Evolutionary conservation across 2,888 invertebrate species (phyloP), one percentile per base, ranked within the genome.

Genomic region (Pterostichus madidus): DNA sequence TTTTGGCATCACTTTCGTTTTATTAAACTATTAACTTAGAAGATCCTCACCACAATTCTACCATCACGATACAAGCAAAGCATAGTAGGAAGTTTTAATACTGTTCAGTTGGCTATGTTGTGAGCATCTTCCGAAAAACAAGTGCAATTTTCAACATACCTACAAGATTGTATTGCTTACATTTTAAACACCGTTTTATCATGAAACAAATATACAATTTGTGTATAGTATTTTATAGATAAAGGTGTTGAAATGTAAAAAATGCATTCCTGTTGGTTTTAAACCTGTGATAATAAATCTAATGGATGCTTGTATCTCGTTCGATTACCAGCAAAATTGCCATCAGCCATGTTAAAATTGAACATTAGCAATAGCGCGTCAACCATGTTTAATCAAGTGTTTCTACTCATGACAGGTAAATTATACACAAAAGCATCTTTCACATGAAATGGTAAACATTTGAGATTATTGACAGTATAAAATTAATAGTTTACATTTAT

Each of bases 331-430:
- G 32, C 64, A 64, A 32, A 64, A 64, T 5, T 35, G 64, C 64
- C 15, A 44, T 44, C 68, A 71, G 68, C 68, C 68, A 71, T 71
- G 39, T 39, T 15, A 39, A 71, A 71, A 44, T 64, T 64, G 39
- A 71, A 71, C 68, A 56, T 44, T 71, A 71, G 68, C 68, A 71
- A 71, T 71, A 71, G 68, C 68, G 68, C 44, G 15, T 71, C 68
- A 64, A 64, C 64, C 64, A 64, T 64, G 64, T 64, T 64, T 64
- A 32, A 64, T 11, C 59, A 32, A 64, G 35, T 35, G 52, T 39
- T 39, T 59, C 64, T 64, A 64, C 64, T 64, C n/a, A 39, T 39
- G 39, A 39, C 39, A 8, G 68, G 68, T 15, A 24, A 24, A 44
- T 39, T 71, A 31, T 71, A 71, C 68, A 71, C 39, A 56, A 10